These are phyloP conservation scores for Calliphora vomitoria DNA, from an alignment of 2,888 invertebrate species.

Conservation along the genomic window DNA sequence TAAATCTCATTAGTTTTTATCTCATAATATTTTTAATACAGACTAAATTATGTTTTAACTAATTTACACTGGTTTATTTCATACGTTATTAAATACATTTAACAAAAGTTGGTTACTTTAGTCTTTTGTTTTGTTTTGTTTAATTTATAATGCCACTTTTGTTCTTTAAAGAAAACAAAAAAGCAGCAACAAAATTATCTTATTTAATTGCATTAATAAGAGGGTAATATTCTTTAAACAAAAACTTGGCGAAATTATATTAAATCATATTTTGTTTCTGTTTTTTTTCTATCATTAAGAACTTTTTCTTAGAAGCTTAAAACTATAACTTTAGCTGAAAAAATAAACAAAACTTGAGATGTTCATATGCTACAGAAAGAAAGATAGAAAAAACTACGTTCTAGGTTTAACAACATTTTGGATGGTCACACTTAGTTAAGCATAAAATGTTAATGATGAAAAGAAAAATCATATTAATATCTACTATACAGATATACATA, in stretches of 20 bases:
- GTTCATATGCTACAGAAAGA: background rate
- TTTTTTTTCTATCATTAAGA: slow-evolving; percentile 21
- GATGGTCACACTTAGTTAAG: slow-evolving; percentile 80
- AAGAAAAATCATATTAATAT: slow-evolving; percentile 46
- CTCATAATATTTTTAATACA: too few relatives aligned
- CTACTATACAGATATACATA: background rate
- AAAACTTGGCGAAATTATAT: slow-evolving; percentile 12
- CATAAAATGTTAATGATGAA: slow-evolving; percentile 73
- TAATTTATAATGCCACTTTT: background rate
- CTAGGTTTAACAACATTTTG: slow-evolving; percentile 50
- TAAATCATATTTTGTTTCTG: slow-evolving; percentile 31
- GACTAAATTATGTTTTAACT: too few relatives aligned
- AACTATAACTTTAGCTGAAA: background rate
- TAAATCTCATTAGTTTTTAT: too few relatives aligned
- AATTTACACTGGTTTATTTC: background rate
- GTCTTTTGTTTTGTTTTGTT: slow-evolving; percentile 12
- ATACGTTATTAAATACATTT: background rate
- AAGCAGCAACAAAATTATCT: slow-evolving; percentile 15
- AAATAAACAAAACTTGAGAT: background rate
- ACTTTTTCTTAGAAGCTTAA: slow-evolving; percentile 27
- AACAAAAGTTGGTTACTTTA: background rate
- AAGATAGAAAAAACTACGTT: slow-evolving; percentile 31
- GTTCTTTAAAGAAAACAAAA: background rate
- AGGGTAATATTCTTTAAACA: slow-evolving; percentile 28
- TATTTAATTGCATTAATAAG: slow-evolving; percentile 34